Conservation (phyloP, 2,888 invertebrate genomes). For the Perizoma affinitatum region DNA sequence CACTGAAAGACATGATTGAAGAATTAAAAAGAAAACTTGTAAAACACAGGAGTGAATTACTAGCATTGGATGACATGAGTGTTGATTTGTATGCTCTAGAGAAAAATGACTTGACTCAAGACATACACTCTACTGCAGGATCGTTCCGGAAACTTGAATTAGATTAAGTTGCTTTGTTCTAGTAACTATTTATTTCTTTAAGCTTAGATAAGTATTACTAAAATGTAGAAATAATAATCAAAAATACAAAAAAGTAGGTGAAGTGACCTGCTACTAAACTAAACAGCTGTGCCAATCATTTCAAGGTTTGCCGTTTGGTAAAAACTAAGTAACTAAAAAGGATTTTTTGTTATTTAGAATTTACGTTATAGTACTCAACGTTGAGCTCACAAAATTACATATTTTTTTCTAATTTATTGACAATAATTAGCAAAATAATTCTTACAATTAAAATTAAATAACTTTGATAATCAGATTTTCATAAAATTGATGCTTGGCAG, state of each 20-base stretch:
- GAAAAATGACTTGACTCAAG: conserved; percentile 86
- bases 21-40: conserved; percentile 87
- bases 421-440: too few relatives aligned
- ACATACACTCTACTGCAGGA: conserved; percentile 90
- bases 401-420: too few relatives aligned
- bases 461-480: background rate
- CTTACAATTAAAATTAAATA: too few relatives aligned
- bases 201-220: background rate
- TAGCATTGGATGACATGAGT: conserved; percentile 90
- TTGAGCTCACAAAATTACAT: too few relatives aligned
- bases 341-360: too few relatives aligned
- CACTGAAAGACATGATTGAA: conserved; percentile 91
- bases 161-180: conserved; percentile 78
- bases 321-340: too few relatives aligned
- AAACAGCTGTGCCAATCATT: too few relatives aligned
- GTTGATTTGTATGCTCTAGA: conserved; percentile 87
- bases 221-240: too few relatives aligned
- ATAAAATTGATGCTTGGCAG: background rate
- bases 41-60: conserved; percentile 86
- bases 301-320: too few relatives aligned
- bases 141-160: conserved; percentile 93
- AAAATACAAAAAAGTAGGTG: too few relatives aligned
- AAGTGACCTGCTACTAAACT: too few relatives aligned
- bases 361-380: too few relatives aligned
- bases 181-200: background rate